A percentile compares a stretch with the other conserved stretches of the same genome.
phyloP scores from a whole-genome alignment of 2,113 vertebrate genomes.

The Mungos mungo region DNA sequence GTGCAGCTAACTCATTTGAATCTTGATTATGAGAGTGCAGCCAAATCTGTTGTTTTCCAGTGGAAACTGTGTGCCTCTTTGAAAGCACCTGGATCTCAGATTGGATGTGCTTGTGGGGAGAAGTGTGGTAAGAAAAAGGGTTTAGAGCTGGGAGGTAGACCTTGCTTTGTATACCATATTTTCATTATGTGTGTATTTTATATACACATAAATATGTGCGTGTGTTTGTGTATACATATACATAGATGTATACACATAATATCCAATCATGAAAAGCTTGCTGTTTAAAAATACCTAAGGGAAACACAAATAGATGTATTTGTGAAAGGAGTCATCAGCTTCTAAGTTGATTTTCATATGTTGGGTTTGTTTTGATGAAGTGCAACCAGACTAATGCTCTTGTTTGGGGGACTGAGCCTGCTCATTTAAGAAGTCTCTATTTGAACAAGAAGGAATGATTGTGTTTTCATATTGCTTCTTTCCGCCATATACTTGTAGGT shows the following conservation, averaged over 20 bases:
- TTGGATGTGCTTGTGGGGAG: not conserved
- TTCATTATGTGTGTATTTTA: too few relatives aligned
- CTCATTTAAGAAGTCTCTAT: not conserved
- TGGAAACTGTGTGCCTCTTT: not conserved
- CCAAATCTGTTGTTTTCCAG: not conserved
- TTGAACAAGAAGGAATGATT: not conserved
- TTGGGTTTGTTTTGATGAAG: not conserved
- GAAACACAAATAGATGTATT: not conserved
- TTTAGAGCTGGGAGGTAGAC: not conserved
- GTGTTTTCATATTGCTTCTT: not conserved
- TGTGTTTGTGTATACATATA: too few relatives aligned
- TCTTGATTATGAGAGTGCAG: not conserved
- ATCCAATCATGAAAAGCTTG: not conserved
- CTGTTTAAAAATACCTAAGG: not conserved
- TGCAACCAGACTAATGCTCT: not conserved
- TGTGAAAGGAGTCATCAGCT: not conserved
- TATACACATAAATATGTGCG: too few relatives aligned
- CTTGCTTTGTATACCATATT: not conserved
- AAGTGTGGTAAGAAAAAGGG: not conserved
- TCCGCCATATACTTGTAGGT: not conserved
- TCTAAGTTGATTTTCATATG: not conserved
- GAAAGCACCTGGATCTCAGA: not conserved
- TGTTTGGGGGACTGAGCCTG: not conserved
- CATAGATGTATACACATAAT: not conserved
- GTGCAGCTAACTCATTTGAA: not conserved